Percentiles rank a stretch among this genome's conserved stretches.
Conservation (phyloP, 1,140 invertebrate genomes). For the Micrasema longulum region DNA sequence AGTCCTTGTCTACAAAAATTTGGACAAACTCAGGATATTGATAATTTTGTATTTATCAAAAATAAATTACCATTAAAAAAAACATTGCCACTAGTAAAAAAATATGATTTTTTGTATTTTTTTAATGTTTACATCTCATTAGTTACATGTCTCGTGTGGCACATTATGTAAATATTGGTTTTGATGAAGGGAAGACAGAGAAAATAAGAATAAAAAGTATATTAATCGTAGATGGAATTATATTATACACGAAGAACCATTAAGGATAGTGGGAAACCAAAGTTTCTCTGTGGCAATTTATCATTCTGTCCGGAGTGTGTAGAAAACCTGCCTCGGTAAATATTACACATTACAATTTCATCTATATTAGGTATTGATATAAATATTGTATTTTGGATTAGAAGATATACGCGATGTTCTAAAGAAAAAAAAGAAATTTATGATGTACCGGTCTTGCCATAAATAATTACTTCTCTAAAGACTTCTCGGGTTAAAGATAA, state of each 20-base stretch:
- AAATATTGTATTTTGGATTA: background rate
- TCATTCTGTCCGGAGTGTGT: constrained; percentile 13
- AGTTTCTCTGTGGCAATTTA: constrained; percentile 22
- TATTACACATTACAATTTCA: constrained; percentile 8
- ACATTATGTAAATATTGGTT: too few relatives aligned
- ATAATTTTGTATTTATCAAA: too few relatives aligned
- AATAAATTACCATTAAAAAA: too few relatives aligned
- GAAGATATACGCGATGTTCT: background rate
- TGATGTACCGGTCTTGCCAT: background rate
- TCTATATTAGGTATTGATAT: constrained; percentile 9
- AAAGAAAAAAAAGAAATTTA: background rate
- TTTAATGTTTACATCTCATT: too few relatives aligned
- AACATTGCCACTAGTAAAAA: too few relatives aligned
- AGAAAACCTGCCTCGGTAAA: constrained; percentile 20
- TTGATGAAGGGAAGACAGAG: too few relatives aligned
- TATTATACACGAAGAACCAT: background rate
- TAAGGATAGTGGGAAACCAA: constrained; percentile 14
- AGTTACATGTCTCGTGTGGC: too few relatives aligned
- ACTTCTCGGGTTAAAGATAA: too few relatives aligned
- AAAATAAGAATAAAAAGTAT: background rate
- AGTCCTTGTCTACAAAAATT: too few relatives aligned
- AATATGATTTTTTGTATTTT: too few relatives aligned
- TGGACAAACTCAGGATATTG: too few relatives aligned
- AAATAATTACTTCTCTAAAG: too few relatives aligned
- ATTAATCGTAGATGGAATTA: constrained; percentile 19